Evolutionary conservation across 2,113 vertebrate genomes (phyloP), one percentile per base, ranked within the genome.

Genomic region (Pterocles orientalis): DNA sequence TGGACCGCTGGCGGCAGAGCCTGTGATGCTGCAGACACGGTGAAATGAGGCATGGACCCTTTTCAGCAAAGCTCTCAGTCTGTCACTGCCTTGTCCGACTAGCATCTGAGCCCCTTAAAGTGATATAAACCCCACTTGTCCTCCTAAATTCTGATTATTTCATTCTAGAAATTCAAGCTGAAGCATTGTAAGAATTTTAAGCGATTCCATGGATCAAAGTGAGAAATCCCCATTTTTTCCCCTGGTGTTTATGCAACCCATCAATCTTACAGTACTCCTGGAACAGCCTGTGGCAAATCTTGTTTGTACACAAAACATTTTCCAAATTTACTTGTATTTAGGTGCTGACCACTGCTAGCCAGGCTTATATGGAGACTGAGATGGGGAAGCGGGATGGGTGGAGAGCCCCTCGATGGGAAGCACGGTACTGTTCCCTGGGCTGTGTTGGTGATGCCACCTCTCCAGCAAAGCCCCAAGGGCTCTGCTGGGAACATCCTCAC

Each of bases 351-450:
- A 50, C 5, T 33, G n/a, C 48, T 50, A 45, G 68, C 39, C 34
- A 62, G 39, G 0, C 48, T 50, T 0, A 1, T 4, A 23, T 0
- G 7, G 43, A 71, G 50, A 6, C n/a, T 12, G 51, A 61, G 60
- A n/a, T 16, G 48, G 58, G 65, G 31, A 19, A 53, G 58, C 28
- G 0, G 5, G 45, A 58, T 12, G 33, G 73, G 34, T 39, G 19
- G 26, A 0, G 3, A 82, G 65, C 48, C 6, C 47, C 9, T 18
- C 2, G 6, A 10, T 19, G 54, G 57, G 64, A 21, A 88, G 58
- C 66, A 3, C 9, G 2, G 7, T 14, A 28, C 39, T 6, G 10
- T 29, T 41, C 73, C 24, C 24, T 3, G 6, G 56, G 19, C 18
- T 9, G 8, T 3, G 28, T 11, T 1, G 5, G 24, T 4, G 56